phyloP scores from a whole-genome alignment of 1,140 invertebrate species.

The Neodiprion pinetum region DNA sequence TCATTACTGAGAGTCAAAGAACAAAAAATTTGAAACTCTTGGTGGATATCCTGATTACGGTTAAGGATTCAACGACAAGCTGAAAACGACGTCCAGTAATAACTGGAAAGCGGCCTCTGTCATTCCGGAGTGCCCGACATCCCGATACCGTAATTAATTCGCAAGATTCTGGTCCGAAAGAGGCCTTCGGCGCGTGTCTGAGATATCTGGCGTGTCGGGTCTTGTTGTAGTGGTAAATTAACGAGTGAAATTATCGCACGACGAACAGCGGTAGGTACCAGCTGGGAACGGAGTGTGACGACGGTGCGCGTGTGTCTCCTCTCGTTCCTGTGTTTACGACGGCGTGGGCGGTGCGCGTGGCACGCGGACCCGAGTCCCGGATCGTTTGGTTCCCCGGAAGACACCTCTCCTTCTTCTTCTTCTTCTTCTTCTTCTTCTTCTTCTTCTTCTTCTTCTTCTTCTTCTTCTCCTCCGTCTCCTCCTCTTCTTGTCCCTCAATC shows the following conservation, averaged over 20 bases:
- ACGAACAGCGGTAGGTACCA: neutral
- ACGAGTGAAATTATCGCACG: slow-evolving; percentile 2
- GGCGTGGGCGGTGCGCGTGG: slow-evolving; percentile 5
- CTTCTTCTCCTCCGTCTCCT: neutral
- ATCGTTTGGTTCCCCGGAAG: slow-evolving; percentile 2
- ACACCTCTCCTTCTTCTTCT: neutral
- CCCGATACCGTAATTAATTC: too few species aligned
- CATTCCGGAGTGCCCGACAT: too few species aligned
- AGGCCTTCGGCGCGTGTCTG: slow-evolving; percentile 1
- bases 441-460: too few species aligned
- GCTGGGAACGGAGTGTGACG: neutral
- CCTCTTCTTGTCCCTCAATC: neutral
- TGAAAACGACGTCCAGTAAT: too few species aligned
- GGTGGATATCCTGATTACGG: too few species aligned
- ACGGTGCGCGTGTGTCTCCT: neutral
- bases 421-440: too few species aligned
- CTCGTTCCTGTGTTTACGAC: neutral
- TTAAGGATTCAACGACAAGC: too few species aligned
- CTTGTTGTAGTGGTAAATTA: neutral
- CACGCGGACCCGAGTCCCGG: neutral
- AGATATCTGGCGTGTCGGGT: neutral
- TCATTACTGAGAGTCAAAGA: too few species aligned
- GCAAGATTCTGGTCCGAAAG: neutral
- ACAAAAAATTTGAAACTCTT: too few species aligned
- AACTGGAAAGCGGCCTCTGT: too few species aligned